These are phyloP conservation scores for Arbacia lixula DNA, from an alignment of 53 echinoderm and acorn worm genomes.

Conservation along the genomic window DNA sequence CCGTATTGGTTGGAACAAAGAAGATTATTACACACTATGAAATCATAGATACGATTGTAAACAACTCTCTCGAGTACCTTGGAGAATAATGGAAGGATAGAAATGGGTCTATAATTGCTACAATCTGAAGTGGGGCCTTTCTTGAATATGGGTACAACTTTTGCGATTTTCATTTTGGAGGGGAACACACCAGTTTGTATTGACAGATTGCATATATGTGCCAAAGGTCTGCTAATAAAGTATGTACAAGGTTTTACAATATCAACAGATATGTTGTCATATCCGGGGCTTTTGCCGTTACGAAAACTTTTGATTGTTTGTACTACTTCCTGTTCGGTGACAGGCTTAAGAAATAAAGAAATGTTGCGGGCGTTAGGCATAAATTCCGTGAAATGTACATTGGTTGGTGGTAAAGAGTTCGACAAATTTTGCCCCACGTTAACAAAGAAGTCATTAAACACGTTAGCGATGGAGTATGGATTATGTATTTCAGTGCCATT, in stretches of 20 bases:
- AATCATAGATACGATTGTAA: not conserved
- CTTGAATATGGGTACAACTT: constrained; percentile 20
- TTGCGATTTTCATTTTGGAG: constrained; percentile 7
- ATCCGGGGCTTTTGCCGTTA: not conserved
- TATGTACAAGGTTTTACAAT: constrained; percentile 32
- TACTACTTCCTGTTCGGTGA: not conserved
- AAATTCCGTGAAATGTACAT: not conserved
- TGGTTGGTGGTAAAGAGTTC: not conserved
- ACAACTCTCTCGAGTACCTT: constrained; percentile 4
- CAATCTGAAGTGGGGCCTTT: not conserved
- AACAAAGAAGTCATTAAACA: no score
- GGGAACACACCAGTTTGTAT: constrained; percentile 31
- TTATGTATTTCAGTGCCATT: no score
- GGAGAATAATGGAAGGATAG: constrained; percentile 13
- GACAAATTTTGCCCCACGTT: not conserved
- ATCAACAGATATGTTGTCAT: not conserved
- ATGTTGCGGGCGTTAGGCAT: not conserved
- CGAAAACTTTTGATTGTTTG: not conserved
- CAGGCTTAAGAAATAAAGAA: not conserved
- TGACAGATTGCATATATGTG: constrained; percentile 36
- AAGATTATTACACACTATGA: not conserved
- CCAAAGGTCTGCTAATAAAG: constrained; percentile 18
- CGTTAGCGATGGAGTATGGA: no score
- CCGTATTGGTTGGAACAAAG: no score
- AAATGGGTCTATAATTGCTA: constrained; percentile 31